Base-by-base conservation (phyloP, 2,113 vertebrate genomes). In the Nothoprocta perdicaria region DNA sequence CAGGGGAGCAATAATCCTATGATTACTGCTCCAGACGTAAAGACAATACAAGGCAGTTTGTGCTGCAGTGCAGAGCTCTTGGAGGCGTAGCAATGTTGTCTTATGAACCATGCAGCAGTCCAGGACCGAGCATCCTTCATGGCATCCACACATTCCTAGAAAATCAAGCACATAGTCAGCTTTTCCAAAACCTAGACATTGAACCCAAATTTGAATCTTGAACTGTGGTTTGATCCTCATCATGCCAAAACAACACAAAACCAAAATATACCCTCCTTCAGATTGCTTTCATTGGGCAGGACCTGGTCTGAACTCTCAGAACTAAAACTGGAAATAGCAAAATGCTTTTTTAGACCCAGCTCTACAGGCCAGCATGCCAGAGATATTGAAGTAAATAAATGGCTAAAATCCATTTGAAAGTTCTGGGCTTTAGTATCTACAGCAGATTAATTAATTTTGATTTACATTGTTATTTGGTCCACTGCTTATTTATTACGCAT, bases 1-100 rank as follows among this genome's bases (percentile, higher is more conserved):
- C 92, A 41, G 24, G 86, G 90, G 94, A 96, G 79, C 89, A 77
- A 40, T 89, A 94, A 95, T 93, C 75, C 81, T 33, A 65, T 0
- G 11, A 75, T 91, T 92, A 85, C 72, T 18, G 1, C 63, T 77
- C 69, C 60, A 66, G 69, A 66, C 86, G 62, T 69, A 86, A 88
- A 76, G 92, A 14, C 22, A 12, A 68, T 11, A 19, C 61, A 23
- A 22, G n/a, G 52, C 15, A 33, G 71, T 41, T 63, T 35, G 26
- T 50, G 41, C 79, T 82, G 82, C 85, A 87, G 52, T 62, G n/a
- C 24, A 52, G 85, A 86, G 66, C 31, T 83, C 45, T 33, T 3
- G 12, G 75, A 66, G 75, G 33, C 50, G 27, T 7, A 82, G 27
- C 71, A 84, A 16, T 14, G 2, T 61, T 0, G 9, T 57, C 52